Conservation (phyloP, 1,140 invertebrate genomes). For the Drosophila yakuba region DNA sequence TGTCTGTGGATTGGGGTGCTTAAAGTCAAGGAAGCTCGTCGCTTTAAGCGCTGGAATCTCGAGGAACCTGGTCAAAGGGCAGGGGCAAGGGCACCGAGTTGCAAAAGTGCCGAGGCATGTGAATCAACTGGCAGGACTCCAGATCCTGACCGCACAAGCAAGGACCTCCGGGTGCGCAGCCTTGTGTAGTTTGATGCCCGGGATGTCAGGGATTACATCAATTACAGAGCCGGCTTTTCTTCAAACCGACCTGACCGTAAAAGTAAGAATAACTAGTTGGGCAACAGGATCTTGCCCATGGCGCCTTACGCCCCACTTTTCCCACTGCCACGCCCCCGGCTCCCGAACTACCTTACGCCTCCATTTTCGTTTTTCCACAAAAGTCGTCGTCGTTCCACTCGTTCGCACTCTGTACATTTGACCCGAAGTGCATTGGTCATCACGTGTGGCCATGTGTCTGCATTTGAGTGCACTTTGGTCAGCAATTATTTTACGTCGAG, state of each 20-base stretch:
- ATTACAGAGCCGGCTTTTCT: slow-evolving; percentile 70
- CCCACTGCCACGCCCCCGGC: neutral
- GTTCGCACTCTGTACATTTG: slow-evolving; percentile 68
- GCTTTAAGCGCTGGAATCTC: slow-evolving; percentile 9
- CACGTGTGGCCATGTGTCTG: slow-evolving; percentile 82
- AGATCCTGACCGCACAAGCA: slow-evolving; percentile 37
- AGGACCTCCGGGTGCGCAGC: slow-evolving; percentile 24
- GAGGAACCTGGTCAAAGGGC: slow-evolving; percentile 11
- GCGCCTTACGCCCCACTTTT: slow-evolving; percentile 48
- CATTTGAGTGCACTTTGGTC: slow-evolving; percentile 83
- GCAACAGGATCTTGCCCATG: slow-evolving; percentile 42
- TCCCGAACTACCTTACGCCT: neutral
- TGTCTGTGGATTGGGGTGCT: slow-evolving; percentile 8
- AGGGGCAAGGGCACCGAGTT: neutral
- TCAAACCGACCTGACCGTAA: slow-evolving; percentile 70
- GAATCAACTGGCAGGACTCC: slow-evolving; percentile 42
- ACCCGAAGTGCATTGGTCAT: slow-evolving; percentile 82
- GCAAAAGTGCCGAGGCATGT: slow-evolving; percentile 20
- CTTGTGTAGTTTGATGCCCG: slow-evolving; percentile 66
- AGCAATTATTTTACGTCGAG: slow-evolving; percentile 84
- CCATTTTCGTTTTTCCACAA: neutral
- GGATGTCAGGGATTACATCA: slow-evolving; percentile 75
- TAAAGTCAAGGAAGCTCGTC: slow-evolving; percentile 32
- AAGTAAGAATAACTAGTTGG: slow-evolving; percentile 76
- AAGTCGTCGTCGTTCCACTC: slow-evolving; percentile 19